Evolutionary conservation across 2,113 vertebrate genomes (phyloP).

Genomic region (Cephalophus harveyi): DNA sequence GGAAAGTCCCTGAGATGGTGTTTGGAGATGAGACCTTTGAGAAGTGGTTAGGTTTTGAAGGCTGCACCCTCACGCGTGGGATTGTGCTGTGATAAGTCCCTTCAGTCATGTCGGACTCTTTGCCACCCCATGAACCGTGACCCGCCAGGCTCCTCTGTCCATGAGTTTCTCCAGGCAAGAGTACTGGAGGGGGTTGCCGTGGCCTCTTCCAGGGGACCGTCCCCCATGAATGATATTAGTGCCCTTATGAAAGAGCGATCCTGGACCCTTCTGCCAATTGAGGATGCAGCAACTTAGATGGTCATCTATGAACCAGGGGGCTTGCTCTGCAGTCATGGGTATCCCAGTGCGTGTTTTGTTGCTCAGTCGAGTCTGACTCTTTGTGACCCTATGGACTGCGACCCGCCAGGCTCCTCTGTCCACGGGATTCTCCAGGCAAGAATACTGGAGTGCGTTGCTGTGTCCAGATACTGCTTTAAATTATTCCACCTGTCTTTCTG

Average conservation of each 20-base stretch:
- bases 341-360: neutral
- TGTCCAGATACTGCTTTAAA: neutral
- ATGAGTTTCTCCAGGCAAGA: neutral
- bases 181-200: neutral
- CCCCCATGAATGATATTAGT: neutral
- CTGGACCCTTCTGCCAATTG: neutral
- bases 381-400: neutral
- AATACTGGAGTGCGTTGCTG: neutral
- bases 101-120: neutral
- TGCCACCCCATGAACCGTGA: rapidly evolving
- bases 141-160: neutral
- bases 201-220: neutral
- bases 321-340: neutral
- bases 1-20: neutral
- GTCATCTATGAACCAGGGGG: neutral
- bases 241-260: neutral
- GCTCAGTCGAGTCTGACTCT: neutral
- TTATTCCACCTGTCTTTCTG: neutral
- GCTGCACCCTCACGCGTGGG: neutral
- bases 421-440: neutral
- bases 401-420: neutral
- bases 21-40: neutral
- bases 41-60: neutral
- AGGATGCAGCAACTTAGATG: neutral
- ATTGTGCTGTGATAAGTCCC: neutral